Evolutionary conservation across 1,140 invertebrate genomes (phyloP), one percentile per base, ranked within the genome.

Genomic region (Bursaphelenchus mucronatus): DNA sequence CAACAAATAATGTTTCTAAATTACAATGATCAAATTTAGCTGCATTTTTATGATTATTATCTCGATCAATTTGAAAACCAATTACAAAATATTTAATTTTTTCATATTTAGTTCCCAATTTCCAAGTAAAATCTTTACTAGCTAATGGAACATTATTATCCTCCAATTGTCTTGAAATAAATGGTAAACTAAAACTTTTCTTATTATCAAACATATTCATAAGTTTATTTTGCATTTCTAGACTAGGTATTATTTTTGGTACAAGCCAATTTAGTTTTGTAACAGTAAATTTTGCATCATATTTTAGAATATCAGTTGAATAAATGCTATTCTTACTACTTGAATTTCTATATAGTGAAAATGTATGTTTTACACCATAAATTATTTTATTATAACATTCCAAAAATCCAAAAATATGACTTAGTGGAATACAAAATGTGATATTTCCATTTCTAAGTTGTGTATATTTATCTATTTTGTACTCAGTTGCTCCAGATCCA

Each of bases 131-230:
- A 49, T 69, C 67, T 19, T 49, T 44, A 70, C 13, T 47, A 11
- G 41, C 44, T 17, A 52, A 41, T 30, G 67, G 67, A 40, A 69
- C 68, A 69, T 69, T 70, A 64, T 64, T 52, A 49, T 49, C 50
- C 47, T 69, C 67, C 9, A 70, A 63, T 10, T 69, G 67, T 69
- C 67, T 70, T 17, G 67, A 69, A 62, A 69, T 69, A 40, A 70
- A 69, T 13, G 67, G 67, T 40, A 70, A 54, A 8, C 41, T 71
- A 44, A 69, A 0, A 0, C 54, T 4, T 63, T 70, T 69, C 5
- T 64, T 70, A 21, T 46, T 63, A 43, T 69, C 67, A 21, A 70
- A 53, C 17, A 69, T 45, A 52, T 70, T 69, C 39, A 69, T 41
- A 0, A 69, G 45, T 70, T 69, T 70, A 21, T 53, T 69, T 50